Conservation (phyloP, 2,888 invertebrate species). For the Nyleta sp. region DNA sequence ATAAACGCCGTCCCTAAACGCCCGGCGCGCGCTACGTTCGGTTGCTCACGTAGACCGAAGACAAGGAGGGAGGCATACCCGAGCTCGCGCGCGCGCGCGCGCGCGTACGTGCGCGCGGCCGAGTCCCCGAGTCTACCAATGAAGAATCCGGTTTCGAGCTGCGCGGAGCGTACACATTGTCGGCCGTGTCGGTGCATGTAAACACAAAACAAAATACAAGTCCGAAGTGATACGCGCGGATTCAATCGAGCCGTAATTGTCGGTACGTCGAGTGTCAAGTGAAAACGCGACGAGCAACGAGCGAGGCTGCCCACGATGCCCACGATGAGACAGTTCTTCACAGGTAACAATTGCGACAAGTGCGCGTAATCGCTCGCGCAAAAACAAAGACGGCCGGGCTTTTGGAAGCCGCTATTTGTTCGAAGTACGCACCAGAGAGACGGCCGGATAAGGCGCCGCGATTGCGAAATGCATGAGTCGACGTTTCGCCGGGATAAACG, state of each 20-base stretch:
- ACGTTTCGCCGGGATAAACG: too few relatives aligned
- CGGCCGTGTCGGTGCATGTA: conserved; percentile 4
- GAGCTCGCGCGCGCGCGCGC: neutral
- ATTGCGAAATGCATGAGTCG: too few relatives aligned
- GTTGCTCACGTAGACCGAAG: conserved; percentile 9
- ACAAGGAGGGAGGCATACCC: neutral
- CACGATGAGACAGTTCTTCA: conserved; percentile 22
- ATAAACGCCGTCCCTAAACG: neutral
- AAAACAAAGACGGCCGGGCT: too few relatives aligned
- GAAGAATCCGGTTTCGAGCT: conserved; percentile 28
- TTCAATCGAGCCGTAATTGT: conserved; percentile 17
- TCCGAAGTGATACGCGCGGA: conserved; percentile 14
- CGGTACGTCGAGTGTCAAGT: conserved; percentile 29
- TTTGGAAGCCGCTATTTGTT: too few relatives aligned
- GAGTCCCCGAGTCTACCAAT: conserved; percentile 30
- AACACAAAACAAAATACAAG: conserved; percentile 33
- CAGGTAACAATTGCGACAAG: conserved; percentile 16
- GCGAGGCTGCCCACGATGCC: neutral
- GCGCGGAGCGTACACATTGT: conserved; percentile 6
- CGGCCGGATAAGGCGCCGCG: too few relatives aligned
- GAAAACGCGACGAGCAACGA: conserved; percentile 5
- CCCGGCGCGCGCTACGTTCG: conserved; percentile 6
- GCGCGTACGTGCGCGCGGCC: neutral
- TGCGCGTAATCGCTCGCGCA: neutral
- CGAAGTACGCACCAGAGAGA: too few relatives aligned